Conservation (phyloP, 2,113 vertebrate species). For the Pogonocichla stellata region DNA sequence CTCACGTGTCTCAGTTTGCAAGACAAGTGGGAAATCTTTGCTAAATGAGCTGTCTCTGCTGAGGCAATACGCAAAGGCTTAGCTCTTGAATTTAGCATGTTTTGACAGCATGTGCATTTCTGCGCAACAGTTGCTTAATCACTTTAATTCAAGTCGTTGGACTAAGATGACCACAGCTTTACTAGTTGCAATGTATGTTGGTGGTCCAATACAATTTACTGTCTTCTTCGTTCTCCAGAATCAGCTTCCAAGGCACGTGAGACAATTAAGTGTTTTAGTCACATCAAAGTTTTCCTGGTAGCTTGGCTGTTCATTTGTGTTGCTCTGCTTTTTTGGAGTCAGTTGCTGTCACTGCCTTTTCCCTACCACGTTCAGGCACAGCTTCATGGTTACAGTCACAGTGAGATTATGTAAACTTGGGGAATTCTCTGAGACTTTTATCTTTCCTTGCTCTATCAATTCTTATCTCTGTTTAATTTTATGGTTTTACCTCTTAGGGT, state of each 20-base stretch:
- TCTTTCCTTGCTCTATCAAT: not conserved
- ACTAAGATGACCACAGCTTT: not conserved
- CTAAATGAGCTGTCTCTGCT: not conserved
- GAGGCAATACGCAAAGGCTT: not conserved
- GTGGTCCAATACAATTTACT: not conserved
- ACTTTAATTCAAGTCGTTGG: not conserved
- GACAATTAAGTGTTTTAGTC: not conserved
- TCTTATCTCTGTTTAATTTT: conserved; percentile 25
- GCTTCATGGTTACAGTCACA: not conserved
- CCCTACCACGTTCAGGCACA: not conserved
- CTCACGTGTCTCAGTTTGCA: not conserved
- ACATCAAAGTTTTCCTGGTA: not conserved
- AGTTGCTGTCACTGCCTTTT: not conserved
- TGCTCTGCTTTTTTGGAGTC: not conserved
- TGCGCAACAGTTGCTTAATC: not conserved
- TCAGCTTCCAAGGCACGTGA: not conserved
- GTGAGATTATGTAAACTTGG: not conserved
- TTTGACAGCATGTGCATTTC: not conserved
- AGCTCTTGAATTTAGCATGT: not conserved
- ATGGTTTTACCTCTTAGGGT: conserved; percentile 63
- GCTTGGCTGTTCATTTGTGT: not conserved
- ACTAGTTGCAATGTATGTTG: not conserved
- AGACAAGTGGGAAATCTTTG: not conserved
- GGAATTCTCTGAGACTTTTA: not conserved
- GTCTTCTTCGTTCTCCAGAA: not conserved